phyloP scores from a whole-genome alignment of 2,113 vertebrate genomes.

The Eretmochelys imbricata region DNA sequence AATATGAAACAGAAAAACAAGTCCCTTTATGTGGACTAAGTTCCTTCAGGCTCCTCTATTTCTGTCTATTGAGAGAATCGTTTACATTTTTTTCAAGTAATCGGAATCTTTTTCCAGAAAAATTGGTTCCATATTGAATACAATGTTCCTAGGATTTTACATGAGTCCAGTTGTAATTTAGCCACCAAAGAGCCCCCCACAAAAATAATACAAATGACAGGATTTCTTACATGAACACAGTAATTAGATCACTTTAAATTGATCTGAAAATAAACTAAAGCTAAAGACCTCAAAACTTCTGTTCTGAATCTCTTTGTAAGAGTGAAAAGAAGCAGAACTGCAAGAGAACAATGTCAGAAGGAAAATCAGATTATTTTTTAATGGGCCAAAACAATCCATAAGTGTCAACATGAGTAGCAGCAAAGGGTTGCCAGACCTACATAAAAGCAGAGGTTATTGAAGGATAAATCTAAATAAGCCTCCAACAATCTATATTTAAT shows the following conservation, averaged over 20 bases:
- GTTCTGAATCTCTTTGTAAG: not conserved
- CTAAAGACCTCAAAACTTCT: not conserved
- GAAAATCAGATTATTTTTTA: not conserved
- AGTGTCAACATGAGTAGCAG: not conserved
- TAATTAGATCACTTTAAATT: accelerated
- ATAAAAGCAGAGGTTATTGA: not conserved
- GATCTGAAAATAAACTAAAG: not conserved
- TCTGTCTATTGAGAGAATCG: not conserved
- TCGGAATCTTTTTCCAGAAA: accelerated
- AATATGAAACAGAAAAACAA: not conserved
- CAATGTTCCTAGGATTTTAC: accelerated
- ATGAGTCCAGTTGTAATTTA: not conserved
- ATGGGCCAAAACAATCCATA: not conserved
- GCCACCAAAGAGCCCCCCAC: not conserved
- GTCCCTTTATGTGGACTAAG: accelerated
- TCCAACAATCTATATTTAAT: not conserved
- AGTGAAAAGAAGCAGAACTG: not conserved
- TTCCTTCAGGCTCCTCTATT: not conserved
- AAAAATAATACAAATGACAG: not conserved
- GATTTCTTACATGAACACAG: too few relatives aligned
- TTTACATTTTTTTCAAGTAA: not conserved
- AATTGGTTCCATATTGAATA: not conserved
- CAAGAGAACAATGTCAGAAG: accelerated
- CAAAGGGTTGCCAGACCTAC: accelerated
- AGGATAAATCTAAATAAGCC: not conserved